phyloP scores from a whole-genome alignment of 2,113 vertebrate genomes.

The Ornithorhynchus anatinus region DNA sequence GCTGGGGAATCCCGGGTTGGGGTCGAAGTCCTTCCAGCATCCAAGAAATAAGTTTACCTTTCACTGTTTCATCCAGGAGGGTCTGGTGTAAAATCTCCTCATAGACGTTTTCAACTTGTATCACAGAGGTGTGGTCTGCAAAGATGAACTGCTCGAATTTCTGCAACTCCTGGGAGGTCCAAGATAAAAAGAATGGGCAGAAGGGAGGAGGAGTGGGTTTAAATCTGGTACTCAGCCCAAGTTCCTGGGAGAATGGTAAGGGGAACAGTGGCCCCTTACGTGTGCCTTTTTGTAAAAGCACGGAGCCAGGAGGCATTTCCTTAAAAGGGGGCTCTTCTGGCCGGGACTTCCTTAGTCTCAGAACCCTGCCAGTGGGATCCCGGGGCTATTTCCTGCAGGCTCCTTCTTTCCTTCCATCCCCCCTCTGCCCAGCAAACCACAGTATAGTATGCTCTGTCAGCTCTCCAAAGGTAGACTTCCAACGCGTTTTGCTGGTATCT shows the following conservation, averaged over 20 bases:
- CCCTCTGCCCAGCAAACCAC: background rate
- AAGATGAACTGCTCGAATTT: conserved; percentile 81
- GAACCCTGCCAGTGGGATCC: too few relatives aligned
- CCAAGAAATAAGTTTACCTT: conserved; percentile 73
- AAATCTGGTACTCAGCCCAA: too few relatives aligned
- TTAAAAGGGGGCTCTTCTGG: too few relatives aligned
- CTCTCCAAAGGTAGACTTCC: background rate
- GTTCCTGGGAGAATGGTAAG: too few relatives aligned
- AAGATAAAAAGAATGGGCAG: conserved; percentile 1
- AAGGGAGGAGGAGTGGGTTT: background rate
- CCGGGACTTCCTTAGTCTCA: too few relatives aligned
- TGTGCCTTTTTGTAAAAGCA: too few relatives aligned
- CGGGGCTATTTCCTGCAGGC: too few relatives aligned
- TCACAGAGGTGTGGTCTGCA: conserved; percentile 80
- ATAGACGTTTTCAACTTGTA: conserved; percentile 89
- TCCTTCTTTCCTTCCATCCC: background rate
- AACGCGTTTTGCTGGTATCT: background rate
- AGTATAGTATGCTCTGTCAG: background rate
- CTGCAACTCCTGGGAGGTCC: conserved; percentile 79
- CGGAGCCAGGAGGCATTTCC: too few relatives aligned
- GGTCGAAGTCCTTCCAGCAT: background rate
- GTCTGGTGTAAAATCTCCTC: conserved; percentile 84
- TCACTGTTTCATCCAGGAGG: conserved; percentile 81
- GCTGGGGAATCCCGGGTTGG: too few relatives aligned
- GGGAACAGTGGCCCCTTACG: too few relatives aligned